Percentiles rank a stretch among this genome's conserved stretches.
phyloP scores from a whole-genome alignment of 2,888 invertebrate species.

The Adelphocoris suturalis region DNA sequence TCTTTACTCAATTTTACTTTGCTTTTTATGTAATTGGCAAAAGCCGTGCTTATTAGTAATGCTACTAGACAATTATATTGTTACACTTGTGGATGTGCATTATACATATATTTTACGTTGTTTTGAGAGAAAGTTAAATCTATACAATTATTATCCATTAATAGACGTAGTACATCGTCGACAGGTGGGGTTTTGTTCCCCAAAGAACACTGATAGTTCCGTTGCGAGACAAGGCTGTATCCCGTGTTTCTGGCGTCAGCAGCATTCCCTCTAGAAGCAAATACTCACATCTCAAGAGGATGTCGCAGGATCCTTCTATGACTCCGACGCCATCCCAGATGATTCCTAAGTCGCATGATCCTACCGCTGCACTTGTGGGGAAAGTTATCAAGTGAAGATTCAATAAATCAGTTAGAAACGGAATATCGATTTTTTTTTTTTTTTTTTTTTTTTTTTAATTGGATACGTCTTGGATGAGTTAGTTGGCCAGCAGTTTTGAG shows the following conservation, averaged over 20 bases:
- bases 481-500: too few species aligned
- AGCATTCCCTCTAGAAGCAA: neutral
- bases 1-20: too few species aligned
- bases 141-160: neutral
- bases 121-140: too few species aligned
- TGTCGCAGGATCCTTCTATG: constrained; percentile 45
- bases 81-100: too few species aligned
- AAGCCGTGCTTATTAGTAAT: too few species aligned
- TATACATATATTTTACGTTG: too few species aligned
- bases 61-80: too few species aligned
- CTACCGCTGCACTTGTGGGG: too few species aligned
- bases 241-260: neutral
- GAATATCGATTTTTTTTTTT: neutral
- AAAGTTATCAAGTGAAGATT: neutral
- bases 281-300: constrained; percentile 51
- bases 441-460: too few species aligned
- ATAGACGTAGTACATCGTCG: neutral
- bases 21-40: too few species aligned
- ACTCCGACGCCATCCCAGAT: constrained; percentile 55
- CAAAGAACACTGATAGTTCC: neutral
- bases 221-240: neutral
- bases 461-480: too few species aligned
- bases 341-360: neutral
- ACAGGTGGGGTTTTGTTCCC: constrained; percentile 50
- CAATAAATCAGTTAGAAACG: neutral